These are phyloP conservation scores for Tamandua tetradactyla DNA, from an alignment of 2,797 vertebrate species.

Conservation along the genomic window DNA sequence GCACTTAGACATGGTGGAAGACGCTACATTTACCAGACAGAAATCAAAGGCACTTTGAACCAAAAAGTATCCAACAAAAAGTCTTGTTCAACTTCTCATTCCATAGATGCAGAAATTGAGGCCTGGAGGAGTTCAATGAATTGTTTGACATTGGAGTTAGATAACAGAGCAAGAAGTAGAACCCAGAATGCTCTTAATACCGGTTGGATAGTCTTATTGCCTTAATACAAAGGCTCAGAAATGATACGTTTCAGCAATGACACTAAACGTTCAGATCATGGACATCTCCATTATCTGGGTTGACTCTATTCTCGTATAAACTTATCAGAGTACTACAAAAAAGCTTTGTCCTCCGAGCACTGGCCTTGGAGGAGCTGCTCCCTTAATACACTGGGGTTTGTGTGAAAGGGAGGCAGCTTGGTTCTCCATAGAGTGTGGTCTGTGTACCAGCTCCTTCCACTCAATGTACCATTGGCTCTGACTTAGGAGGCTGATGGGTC, in stretches of 20 bases:
- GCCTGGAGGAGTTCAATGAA: neutral
- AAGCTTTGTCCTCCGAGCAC: neutral
- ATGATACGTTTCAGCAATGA: neutral
- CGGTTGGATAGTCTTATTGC: neutral
- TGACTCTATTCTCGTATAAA: neutral
- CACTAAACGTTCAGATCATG: neutral
- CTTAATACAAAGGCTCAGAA: neutral
- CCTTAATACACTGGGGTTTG: rapidly evolving
- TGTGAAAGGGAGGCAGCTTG: neutral
- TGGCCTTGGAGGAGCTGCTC: neutral
- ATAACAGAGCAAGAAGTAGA: neutral
- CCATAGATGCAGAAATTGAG: neutral
- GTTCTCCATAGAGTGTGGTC: neutral
- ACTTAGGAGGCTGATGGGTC: neutral
- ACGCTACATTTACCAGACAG: neutral
- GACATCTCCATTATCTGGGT: neutral
- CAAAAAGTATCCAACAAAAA: neutral
- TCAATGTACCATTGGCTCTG: neutral
- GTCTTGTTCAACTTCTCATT: neutral
- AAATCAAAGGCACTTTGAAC: neutral
- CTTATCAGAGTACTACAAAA: neutral
- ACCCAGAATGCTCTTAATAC: neutral
- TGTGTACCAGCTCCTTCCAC: rapidly evolving
- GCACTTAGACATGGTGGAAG: neutral
- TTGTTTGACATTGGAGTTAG: neutral